Evolutionary conservation across 1,140 invertebrate genomes (phyloP).

Genomic region (Drosophila seguyi): DNA sequence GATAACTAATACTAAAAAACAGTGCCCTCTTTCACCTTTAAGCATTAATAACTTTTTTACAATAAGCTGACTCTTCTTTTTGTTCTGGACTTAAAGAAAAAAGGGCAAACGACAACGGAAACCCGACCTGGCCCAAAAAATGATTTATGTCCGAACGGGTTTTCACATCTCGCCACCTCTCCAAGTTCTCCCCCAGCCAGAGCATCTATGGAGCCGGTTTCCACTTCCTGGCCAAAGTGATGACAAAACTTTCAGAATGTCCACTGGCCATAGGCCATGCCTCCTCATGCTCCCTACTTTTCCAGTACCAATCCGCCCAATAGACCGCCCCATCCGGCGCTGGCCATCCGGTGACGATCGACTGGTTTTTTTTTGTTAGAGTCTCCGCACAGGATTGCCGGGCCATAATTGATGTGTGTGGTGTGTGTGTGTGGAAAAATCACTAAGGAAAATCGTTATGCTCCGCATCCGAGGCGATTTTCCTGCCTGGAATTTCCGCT

Average conservation of each 20-base stretch:
- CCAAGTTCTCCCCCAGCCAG: constrained; percentile 25
- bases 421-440: constrained; percentile 50
- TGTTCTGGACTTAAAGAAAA: constrained; percentile 1
- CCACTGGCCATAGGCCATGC: constrained; percentile 18
- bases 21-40: too few species aligned
- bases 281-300: constrained; percentile 1
- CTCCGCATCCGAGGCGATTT: constrained; percentile 64
- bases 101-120: constrained; percentile 5
- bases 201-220: constrained; percentile 69
- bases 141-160: constrained; percentile 55
- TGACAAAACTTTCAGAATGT: constrained; percentile 72
- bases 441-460: constrained; percentile 71
- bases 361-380: constrained; percentile 53
- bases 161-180: constrained; percentile 24
- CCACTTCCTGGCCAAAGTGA: constrained; percentile 77
- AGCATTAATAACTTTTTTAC: background rate
- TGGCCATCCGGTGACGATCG: constrained; percentile 72
- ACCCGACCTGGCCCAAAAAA: constrained; percentile 49
- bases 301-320: constrained; percentile 39
- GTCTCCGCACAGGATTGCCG: constrained; percentile 58
- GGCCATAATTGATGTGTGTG: constrained; percentile 55
- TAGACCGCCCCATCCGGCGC: constrained; percentile 71
- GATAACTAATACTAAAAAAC: background rate
- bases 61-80: background rate
- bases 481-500: constrained; percentile 81